A percentile compares a stretch with the other conserved stretches of the same genome.
Conservation (phyloP, 2,888 invertebrate genomes). For the Polymixis flavicincta region DNA sequence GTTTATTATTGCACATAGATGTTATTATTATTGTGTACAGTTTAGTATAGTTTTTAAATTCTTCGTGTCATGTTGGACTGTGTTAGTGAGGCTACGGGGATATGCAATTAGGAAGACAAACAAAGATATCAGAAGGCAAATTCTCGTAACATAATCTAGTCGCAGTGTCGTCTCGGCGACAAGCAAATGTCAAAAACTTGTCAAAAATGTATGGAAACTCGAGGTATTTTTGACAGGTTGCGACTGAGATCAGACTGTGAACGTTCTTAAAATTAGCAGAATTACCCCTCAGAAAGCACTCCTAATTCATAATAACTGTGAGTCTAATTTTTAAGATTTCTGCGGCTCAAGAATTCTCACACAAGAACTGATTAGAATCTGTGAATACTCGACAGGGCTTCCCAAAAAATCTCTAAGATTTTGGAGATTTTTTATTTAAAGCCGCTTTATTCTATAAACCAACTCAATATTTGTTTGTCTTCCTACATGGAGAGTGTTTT, state of each 20-base stretch:
- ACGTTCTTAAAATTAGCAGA: no score
- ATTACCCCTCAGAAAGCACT: no score
- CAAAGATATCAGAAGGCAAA: not conserved
- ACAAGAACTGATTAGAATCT: constrained; percentile 10
- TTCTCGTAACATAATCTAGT: no score
- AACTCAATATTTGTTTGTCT: constrained; percentile 39
- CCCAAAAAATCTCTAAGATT: not conserved
- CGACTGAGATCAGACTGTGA: no score
- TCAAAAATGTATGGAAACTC: no score
- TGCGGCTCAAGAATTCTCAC: constrained; percentile 10
- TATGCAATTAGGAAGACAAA: constrained; percentile 39
- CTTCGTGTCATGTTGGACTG: constrained; percentile 35
- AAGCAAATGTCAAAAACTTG: no score
- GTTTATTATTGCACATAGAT: constrained; percentile 56
- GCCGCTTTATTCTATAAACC: not conserved
- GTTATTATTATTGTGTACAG: constrained; percentile 60
- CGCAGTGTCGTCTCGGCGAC: no score
- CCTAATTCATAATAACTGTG: not conserved
- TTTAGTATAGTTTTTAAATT: constrained; percentile 55
- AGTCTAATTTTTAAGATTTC: not conserved
- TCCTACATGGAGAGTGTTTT: constrained; percentile 24
- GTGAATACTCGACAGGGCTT: not conserved
- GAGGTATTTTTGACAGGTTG: no score
- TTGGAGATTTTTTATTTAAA: not conserved
- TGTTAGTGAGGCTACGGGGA: constrained; percentile 13